Base-by-base conservation (phyloP, 2,888 invertebrate species). In the Galerucella calmariensis region DNA sequence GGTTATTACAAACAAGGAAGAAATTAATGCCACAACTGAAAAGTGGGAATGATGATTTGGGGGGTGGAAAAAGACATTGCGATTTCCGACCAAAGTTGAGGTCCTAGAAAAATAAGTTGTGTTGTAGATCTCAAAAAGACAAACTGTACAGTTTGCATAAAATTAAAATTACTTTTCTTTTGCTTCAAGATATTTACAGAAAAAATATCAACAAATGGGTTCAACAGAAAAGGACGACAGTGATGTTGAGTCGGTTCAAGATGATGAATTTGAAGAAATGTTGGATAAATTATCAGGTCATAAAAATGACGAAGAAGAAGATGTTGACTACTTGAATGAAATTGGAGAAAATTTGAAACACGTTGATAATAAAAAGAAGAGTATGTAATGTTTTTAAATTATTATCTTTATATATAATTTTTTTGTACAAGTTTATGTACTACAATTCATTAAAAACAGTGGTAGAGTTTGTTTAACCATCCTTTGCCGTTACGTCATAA, bases 231-330 rank as follows among this genome's bases (percentile, higher is more conserved):
- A 92, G 62, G 91, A 91, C 8, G 90, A 92, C 51, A 90, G 90
- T 79, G 92, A 92, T 79, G 87, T 89, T 0, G 94, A 92, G 59
- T 94, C 95, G 63, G 93, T 97, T 11, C 92, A 91, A 77, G 94
- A 94, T 83, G 93, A 93, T 62, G 95, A 95, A 86, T 94, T 94
- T 84, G 92, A 95, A 79, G 89, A 91, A 72, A 92, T 93, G 84
- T 86, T 95, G 53, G 90, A 91, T 79, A 88, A 87, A 67, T 87
- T 91, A 84, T 88, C 90, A 0, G 90, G 90, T 0, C 62, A 78
- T 14, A 78, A 80, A 48, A 86, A 88, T 79, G 1, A 35, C 35
- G 88, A 87, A 59, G 88, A 90, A n/a, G 46, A 65, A 65, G 48
- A 66, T 48, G 66, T 94, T 1, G 94, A 95, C 85, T 94, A 88